Evolutionary conservation across 2,888 invertebrate species (phyloP).

Genomic region (Megastigmus dorsalis): DNA sequence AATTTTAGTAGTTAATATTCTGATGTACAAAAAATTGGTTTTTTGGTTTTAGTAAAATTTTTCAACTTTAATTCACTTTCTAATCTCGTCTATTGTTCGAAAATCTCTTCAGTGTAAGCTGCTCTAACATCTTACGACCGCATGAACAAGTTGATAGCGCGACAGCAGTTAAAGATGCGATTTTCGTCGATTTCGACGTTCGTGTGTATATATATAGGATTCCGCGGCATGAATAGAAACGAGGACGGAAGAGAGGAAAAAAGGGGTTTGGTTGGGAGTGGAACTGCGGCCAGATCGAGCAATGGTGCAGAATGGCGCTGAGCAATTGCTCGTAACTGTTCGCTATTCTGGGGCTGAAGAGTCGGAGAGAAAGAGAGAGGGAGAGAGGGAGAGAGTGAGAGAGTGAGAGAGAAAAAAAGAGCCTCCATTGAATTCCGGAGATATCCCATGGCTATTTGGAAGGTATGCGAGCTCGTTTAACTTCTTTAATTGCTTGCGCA

Average conservation of each 20-base stretch:
- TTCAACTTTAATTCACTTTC: too few species aligned
- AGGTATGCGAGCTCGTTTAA: slow-evolving; percentile 51
- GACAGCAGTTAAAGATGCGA: neutral
- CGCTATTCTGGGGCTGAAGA: slow-evolving; percentile 60
- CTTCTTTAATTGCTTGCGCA: slow-evolving; percentile 50
- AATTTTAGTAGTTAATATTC: too few species aligned
- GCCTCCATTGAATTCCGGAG: slow-evolving; percentile 42
- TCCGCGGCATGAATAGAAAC: neutral
- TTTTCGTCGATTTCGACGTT: neutral
- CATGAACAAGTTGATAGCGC: neutral
- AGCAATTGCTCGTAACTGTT: slow-evolving; percentile 63
- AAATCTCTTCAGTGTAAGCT: neutral
- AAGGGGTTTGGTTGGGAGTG: slow-evolving; percentile 50
- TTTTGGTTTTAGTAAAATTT: too few species aligned
- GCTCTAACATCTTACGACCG: neutral
- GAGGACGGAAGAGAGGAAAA: slow-evolving; percentile 15
- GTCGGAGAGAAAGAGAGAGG: neutral
- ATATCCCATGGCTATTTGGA: slow-evolving; percentile 37
- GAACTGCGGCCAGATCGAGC: slow-evolving; percentile 41
- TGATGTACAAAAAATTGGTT: too few species aligned
- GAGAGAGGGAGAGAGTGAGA: neutral
- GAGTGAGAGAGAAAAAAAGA: slow-evolving; percentile 1
- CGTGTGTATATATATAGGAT: neutral
- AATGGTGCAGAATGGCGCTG: slow-evolving; percentile 63
- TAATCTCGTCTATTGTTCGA: too few species aligned